Evolutionary conservation across 2,797 vertebrate species (phyloP).

Genomic region (Steatocranus sp.): DNA sequence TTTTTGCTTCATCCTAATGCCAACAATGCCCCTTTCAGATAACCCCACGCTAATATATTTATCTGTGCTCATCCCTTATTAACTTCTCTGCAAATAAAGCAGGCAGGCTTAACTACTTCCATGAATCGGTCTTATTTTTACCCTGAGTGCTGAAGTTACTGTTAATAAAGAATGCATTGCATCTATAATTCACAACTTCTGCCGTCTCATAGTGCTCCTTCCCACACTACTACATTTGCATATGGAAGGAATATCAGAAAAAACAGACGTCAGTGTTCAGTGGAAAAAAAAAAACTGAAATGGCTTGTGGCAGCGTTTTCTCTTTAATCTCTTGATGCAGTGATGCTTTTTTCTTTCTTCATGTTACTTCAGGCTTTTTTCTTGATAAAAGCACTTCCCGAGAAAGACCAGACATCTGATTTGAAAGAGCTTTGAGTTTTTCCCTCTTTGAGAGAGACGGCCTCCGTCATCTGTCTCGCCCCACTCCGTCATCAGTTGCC

Average conservation of each 20-base stretch:
- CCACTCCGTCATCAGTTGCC: not conserved
- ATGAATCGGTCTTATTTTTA: not conserved
- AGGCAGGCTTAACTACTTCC: not conserved
- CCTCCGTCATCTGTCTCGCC: not conserved
- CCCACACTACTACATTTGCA: slow-evolving; percentile 6
- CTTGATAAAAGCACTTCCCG: not conserved
- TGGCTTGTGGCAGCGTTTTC: not conserved
- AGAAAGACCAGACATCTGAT: not conserved
- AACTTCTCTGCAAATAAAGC: not conserved
- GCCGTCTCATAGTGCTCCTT: not conserved
- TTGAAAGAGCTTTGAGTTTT: not conserved
- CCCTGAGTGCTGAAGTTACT: not conserved
- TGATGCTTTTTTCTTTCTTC: not conserved
- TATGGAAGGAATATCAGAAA: not conserved
- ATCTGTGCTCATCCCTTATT: not conserved
- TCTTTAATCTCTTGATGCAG: not conserved
- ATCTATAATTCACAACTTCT: slow-evolving; percentile 38
- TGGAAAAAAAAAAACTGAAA: not conserved
- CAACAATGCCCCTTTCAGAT: not conserved
- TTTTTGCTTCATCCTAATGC: not conserved
- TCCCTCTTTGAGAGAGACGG: not conserved
- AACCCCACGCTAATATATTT: not conserved
- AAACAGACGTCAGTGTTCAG: not conserved
- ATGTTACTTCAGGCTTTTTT: not conserved
- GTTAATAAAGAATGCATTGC: slow-evolving; percentile 19